These are phyloP conservation scores for Aplysina aerophoba DNA, from an alignment of 37 sponge, comb jelly and placozoan genomes.

Conservation along the genomic window DNA sequence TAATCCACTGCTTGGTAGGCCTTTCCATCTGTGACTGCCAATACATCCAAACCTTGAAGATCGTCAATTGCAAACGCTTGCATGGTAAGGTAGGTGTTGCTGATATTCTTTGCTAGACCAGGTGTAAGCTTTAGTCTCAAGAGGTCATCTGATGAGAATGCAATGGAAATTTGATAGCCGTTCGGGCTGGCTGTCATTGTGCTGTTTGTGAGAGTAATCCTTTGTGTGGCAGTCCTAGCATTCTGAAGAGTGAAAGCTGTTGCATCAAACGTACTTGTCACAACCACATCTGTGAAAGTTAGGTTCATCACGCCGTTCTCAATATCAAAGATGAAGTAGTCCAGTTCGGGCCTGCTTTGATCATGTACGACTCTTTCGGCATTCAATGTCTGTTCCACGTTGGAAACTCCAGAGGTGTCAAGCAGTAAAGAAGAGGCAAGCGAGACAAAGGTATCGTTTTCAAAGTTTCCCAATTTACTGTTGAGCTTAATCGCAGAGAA, in stretches of 20 bases:
- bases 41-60: conserved; percentile 78
- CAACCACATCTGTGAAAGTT: conserved; percentile 88
- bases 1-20: conserved; percentile 66
- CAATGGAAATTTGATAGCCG: conserved; percentile 70
- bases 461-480: conserved; percentile 43
- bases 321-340: conserved; percentile 74
- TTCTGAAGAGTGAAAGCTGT: conserved; percentile 85
- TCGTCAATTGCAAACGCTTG: conserved; percentile 94
- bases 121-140: conserved; percentile 70
- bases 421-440: conserved; percentile 21
- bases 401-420: conserved; percentile 56
- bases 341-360: conserved; percentile 68
- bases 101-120: conserved; percentile 61
- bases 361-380: conserved; percentile 63
- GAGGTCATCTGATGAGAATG: conserved; percentile 76
- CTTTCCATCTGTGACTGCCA: conserved; percentile 93
- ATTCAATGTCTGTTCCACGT: conserved; percentile 25
- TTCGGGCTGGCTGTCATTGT: conserved; percentile 44
- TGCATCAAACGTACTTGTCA: conserved; percentile 68
- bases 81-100: conserved; percentile 81
- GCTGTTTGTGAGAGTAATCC: conserved; percentile 36
- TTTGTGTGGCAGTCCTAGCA: not conserved
- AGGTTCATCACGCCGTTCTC: conserved; percentile 70
- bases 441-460: conserved; percentile 62
- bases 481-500: conserved; percentile 69